These are phyloP conservation scores for Notechis scutatus DNA, from an alignment of 2,113 vertebrate species.

Conservation along the genomic window DNA sequence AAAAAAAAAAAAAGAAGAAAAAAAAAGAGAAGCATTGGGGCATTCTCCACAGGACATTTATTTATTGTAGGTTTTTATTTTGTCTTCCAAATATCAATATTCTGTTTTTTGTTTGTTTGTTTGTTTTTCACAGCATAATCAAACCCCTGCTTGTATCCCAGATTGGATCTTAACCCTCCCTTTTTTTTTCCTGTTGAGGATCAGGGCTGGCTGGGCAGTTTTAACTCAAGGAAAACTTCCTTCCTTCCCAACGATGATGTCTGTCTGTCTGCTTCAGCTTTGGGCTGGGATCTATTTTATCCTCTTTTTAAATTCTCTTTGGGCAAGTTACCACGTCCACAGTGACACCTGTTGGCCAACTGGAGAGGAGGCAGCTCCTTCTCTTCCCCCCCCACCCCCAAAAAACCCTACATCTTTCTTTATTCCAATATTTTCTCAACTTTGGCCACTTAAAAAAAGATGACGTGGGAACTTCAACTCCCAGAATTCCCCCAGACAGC, in stretches of 20 bases:
- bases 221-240: not conserved
- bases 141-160: not conserved
- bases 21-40: no score
- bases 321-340: not conserved
- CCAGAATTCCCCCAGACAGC: no score
- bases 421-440: no score
- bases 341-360: no score
- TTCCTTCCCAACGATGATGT: accelerated
- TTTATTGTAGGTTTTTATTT: constrained; percentile 59
- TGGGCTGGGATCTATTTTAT: no score
- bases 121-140: constrained; percentile 55
- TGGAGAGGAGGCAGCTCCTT: no score
- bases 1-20: no score
- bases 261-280: not conserved
- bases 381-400: no score
- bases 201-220: not conserved
- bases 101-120: not conserved
- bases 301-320: not conserved
- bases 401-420: no score
- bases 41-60: constrained; percentile 59
- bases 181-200: not conserved
- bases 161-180: not conserved
- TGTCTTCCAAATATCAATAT: not conserved
- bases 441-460: no score
- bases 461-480: no score